Evolutionary conservation across 2,797 vertebrate species (phyloP), one percentile per base, ranked within the genome.

Genomic region (Fistularia commersonii): DNA sequence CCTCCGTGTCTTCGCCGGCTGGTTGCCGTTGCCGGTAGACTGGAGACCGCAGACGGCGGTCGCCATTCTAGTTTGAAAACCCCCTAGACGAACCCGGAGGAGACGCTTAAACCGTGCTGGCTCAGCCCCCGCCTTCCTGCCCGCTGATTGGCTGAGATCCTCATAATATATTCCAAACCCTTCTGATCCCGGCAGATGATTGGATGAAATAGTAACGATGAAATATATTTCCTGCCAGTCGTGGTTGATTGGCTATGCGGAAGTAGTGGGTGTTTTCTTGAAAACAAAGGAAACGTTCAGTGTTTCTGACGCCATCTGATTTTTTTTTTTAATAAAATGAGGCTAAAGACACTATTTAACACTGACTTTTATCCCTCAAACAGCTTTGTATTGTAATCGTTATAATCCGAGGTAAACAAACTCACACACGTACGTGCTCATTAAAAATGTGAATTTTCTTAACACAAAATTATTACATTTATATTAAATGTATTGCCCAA

Each of bases 31-130:
- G 54, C 71, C 66, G 36, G 50, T 51, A 5, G 79, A 64, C 41
- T 80, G 82, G 8, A 66, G 66, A 62, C 91, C 87, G 66, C 92
- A 91, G 12, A 90, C 50, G 7, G 89, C 91, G 32, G 88, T 82
- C 84, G 91, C 92, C 93, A 94, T 95, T 90, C 91, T 91, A 86
- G 63, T 83, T 77, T 87, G 65, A 82, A 76, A 72, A 41, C 14
- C 14, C 46, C n/a, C 58, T 41, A 50, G 43, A 11, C 8, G 23
- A 8, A 7, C 5, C 14, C 12, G n/a, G 8, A 6, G 41, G 32
- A 10, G n/a, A 31, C 7, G 11, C 8, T n/a, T 5, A 37, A 36
- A 8, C 40, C 3, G 41, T 53, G 57, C 35, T 54, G 45, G 9
- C 0, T 1, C 44, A 5, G 66, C 52, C 76, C 76, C 67, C 80